Percentiles rank a stretch among this genome's conserved stretches.
phyloP scores from a whole-genome alignment of 2,888 invertebrate species.

The Allolobophora icterica region DNA sequence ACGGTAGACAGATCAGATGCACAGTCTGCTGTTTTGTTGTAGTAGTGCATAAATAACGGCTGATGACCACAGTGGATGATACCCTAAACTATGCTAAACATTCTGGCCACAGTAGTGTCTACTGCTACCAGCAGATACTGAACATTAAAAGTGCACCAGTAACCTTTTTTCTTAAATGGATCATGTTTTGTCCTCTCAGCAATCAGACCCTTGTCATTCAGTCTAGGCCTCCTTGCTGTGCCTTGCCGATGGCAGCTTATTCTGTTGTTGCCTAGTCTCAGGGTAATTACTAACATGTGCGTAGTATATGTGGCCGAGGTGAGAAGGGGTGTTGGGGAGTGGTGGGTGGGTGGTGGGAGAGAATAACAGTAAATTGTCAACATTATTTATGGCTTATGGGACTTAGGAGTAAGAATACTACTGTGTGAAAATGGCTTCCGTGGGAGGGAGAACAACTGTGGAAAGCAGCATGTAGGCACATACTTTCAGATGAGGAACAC shows the following conservation, averaged over 20 bases:
- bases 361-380: conserved; percentile 17
- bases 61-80: background rate
- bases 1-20: background rate
- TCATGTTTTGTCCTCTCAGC: background rate
- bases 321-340: too few species aligned
- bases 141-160: conserved; percentile 13
- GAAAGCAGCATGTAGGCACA: background rate
- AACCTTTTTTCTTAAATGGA: background rate
- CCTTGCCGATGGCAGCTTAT: background rate
- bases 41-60: background rate
- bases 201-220: background rate
- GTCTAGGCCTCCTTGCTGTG: background rate
- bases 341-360: background rate
- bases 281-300: conserved; percentile 10
- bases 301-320: background rate
- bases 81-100: background rate
- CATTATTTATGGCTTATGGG: background rate
- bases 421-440: conserved; percentile 6
- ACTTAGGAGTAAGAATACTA: conserved; percentile 2
- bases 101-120: background rate
- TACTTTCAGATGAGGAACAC: background rate
- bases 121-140: background rate
- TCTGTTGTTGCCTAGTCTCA: background rate
- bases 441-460: background rate
- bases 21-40: background rate